Evolutionary conservation across 1,140 invertebrate species (phyloP).

Genomic region (Centruroides sculpturatus): DNA sequence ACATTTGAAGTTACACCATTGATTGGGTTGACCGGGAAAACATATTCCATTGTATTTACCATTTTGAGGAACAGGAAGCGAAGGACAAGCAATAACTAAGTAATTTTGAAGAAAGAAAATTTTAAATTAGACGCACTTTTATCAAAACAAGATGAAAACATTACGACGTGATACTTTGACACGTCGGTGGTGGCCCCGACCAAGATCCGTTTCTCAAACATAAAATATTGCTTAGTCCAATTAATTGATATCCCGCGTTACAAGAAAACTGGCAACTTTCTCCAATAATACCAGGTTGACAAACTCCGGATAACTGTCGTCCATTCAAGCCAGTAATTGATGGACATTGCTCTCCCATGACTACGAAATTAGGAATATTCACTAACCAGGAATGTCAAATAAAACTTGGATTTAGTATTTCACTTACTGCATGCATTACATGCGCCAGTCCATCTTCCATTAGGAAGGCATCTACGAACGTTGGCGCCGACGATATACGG

Average conservation of each 20-base stretch:
- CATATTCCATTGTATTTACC: conserved; percentile 1
- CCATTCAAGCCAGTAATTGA: no score
- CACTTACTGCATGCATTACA: neutral
- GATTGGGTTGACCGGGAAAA: conserved; percentile 15
- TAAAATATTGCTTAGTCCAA: neutral
- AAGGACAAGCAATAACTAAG: neutral
- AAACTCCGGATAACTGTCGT: neutral
- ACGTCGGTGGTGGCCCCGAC: conserved; percentile 2
- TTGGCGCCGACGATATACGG: conserved; percentile 1
- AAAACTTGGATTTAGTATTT: no score
- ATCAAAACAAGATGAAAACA: no score
- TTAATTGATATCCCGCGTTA: conserved; percentile 3
- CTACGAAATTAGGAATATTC: no score
- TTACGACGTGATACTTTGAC: neutral
- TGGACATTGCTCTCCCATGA: no score
- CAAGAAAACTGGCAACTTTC: conserved; percentile 7
- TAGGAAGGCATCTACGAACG: neutral
- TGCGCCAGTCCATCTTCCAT: conserved; percentile 6
- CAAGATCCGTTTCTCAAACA: conserved; percentile 11
- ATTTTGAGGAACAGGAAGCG: neutral
- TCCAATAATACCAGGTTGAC: conserved; percentile 5
- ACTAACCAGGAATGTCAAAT: no score
- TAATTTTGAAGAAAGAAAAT: no score
- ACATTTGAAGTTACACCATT: conserved; percentile 29
- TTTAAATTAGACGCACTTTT: no score